phyloP scores from a whole-genome alignment of 2,888 invertebrate genomes.

The Plemyria rubiginata region DNA sequence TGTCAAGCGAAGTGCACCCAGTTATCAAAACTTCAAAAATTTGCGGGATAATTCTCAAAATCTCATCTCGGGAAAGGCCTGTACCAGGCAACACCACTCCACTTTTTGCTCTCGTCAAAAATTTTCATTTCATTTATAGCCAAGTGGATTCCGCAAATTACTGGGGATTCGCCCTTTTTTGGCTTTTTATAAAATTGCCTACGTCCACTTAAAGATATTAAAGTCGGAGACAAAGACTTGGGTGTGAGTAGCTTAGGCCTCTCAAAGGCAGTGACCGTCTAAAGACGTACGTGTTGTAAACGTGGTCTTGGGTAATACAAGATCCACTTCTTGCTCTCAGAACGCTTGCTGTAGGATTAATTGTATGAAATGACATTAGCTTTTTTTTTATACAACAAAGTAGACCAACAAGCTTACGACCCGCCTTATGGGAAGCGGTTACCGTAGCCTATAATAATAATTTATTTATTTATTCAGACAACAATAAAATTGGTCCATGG shows the following conservation, averaged over 20 bases:
- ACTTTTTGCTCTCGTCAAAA: conserved; percentile 67
- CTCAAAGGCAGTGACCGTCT: not conserved
- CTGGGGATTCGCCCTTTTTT: conserved; percentile 66
- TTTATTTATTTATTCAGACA: no score
- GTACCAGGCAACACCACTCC: conserved; percentile 51
- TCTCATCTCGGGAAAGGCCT: conserved; percentile 46
- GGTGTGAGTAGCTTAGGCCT: conserved; percentile 61
- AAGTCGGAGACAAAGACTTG: conserved; percentile 68
- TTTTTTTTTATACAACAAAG: no score
- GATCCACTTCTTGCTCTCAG: no score
- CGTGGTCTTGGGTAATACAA: no score
- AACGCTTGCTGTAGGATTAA: no score
- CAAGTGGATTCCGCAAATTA: conserved; percentile 76
- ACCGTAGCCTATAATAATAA: no score
- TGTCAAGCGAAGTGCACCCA: conserved; percentile 23
- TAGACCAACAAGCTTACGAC: no score
- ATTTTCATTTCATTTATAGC: conserved; percentile 77
- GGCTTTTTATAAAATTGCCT: conserved; percentile 78
- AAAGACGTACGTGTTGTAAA: not conserved
- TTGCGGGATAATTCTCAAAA: conserved; percentile 48
- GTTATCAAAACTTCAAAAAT: conserved; percentile 13
- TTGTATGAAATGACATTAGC: no score
- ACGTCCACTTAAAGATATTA: conserved; percentile 81
- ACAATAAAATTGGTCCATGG: no score
- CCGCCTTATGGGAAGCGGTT: no score